Evolutionary conservation across 2,797 vertebrate species (phyloP).

Genomic region (Lateolabrax maculatus): DNA sequence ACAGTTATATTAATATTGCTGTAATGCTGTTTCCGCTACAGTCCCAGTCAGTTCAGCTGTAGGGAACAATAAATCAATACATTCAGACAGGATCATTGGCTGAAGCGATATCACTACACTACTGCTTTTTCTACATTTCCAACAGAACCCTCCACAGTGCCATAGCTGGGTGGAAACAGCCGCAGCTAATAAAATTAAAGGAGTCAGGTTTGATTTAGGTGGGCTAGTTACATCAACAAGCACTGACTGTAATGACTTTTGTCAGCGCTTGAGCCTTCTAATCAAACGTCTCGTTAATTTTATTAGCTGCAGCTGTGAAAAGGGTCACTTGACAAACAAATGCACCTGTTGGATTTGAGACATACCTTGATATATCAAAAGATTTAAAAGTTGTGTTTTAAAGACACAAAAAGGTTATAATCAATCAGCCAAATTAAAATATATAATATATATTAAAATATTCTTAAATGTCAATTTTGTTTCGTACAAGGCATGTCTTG

Average conservation of each 20-base stretch:
- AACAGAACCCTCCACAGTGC: neutral
- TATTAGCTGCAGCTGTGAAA: neutral
- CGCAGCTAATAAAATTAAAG: neutral
- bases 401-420: neutral
- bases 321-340: neutral
- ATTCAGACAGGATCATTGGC: neutral
- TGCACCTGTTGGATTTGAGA: neutral
- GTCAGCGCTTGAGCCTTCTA: neutral
- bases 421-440: neutral
- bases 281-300: neutral
- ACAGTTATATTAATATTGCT: neutral
- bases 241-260: neutral
- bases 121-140: neutral
- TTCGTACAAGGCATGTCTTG: neutral
- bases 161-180: neutral
- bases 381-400: neutral
- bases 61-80: neutral
- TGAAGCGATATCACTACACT: neutral
- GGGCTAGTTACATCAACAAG: neutral
- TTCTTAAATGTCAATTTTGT: neutral
- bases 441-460: too few relatives aligned
- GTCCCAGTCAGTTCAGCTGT: neutral
- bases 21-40: constrained; percentile 8
- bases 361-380: neutral
- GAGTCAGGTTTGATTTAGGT: neutral